These are phyloP conservation scores for Corydoras maculifer DNA, from an alignment of 2,113 vertebrate species.

Conservation along the genomic window DNA sequence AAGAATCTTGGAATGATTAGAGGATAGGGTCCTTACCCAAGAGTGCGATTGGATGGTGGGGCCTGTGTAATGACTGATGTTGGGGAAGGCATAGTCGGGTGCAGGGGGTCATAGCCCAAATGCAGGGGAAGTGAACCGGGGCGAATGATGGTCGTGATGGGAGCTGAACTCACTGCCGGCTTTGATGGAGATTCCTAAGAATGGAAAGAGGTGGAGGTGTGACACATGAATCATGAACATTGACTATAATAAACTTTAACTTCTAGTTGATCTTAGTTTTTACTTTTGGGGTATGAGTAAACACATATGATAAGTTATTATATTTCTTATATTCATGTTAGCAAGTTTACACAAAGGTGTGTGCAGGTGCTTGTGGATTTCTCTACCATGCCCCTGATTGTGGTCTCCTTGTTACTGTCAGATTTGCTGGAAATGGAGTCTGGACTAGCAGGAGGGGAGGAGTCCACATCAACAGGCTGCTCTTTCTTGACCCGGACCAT, in stretches of 20 bases:
- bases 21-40: slow-evolving; percentile 72
- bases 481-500: slow-evolving; percentile 84
- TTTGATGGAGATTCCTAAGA: slow-evolving; percentile 69
- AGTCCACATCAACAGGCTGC: slow-evolving; percentile 83
- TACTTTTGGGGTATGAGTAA: too few species aligned
- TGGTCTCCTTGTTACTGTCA: slow-evolving; percentile 52
- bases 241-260: too few species aligned
- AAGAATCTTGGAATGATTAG: not conserved
- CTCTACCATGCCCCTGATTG: slow-evolving; percentile 55
- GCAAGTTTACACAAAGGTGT: too few species aligned
- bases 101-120: slow-evolving; percentile 82
- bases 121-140: slow-evolving; percentile 89
- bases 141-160: slow-evolving; percentile 88
- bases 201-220: not conserved
- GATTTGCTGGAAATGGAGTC: slow-evolving; percentile 65
- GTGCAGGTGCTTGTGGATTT: not conserved
- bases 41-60: slow-evolving; percentile 85
- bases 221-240: not conserved
- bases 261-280: too few species aligned
- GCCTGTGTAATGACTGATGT: slow-evolving; percentile 96
- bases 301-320: too few species aligned
- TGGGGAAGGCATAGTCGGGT: slow-evolving; percentile 90
- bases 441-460: slow-evolving; percentile 80
- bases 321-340: too few species aligned
- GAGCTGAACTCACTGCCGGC: slow-evolving; percentile 73